A percentile compares a stretch with the other conserved stretches of the same genome.
These are phyloP conservation scores for Plagodis pulveraria DNA, from an alignment of 2,888 invertebrate genomes.

Conservation along the genomic window DNA sequence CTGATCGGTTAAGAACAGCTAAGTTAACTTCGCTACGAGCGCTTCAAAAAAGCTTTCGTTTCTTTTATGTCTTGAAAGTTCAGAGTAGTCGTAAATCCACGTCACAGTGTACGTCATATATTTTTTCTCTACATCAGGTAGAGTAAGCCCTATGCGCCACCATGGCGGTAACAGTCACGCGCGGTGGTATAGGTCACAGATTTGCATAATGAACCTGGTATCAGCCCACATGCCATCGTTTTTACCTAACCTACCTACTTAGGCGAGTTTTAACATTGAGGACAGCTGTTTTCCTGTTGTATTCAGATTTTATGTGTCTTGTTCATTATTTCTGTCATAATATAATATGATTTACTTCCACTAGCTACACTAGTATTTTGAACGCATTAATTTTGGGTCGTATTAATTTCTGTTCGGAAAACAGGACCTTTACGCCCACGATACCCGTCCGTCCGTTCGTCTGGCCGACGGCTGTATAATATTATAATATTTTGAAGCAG, in stretches of 20 bases:
- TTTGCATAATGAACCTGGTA: constrained; percentile 74
- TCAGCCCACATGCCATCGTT: constrained; percentile 66
- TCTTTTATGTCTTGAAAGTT: not conserved
- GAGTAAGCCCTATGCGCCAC: not conserved
- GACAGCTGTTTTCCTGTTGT: constrained; percentile 6
- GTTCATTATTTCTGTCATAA: no score
- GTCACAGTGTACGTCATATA: not conserved
- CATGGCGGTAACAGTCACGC: constrained; percentile 19
- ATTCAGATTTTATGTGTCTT: not conserved
- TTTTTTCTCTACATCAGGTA: not conserved
- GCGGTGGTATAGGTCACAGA: constrained; percentile 56
- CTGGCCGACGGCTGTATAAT: no score
- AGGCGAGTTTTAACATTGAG: constrained; percentile 25
- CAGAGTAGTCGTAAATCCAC: not conserved
- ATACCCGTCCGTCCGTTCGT: no score
- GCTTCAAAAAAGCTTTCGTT: no score
- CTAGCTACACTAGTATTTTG: no score
- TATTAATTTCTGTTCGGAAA: no score
- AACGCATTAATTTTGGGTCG: no score
- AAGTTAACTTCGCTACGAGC: no score
- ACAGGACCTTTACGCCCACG: no score
- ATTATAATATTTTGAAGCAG: no score
- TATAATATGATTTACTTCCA: no score
- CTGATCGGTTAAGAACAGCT: no score
- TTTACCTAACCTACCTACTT: constrained; percentile 46